Evolutionary conservation across 2,888 invertebrate species (phyloP), one percentile per base, ranked within the genome.

Genomic region (Noctua fimbriata): DNA sequence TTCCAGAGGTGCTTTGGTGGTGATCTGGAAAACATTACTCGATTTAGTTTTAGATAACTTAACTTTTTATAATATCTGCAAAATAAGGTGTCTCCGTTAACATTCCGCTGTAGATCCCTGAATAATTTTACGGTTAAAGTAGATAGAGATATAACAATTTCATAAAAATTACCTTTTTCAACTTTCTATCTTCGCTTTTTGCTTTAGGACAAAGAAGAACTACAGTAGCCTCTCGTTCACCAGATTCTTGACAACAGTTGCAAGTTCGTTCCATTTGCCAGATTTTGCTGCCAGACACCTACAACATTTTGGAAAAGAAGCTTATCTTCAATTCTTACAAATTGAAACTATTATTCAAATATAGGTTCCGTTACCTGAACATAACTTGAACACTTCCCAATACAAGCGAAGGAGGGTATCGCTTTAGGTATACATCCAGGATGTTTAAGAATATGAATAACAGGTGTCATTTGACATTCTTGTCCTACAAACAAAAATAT

Each of bases 231-330:
- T 99, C 99, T 87, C 99, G 97, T 95, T 99, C 99, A 6, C 99
- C 99, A 88, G 98, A 98, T 94, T 99, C 99, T 95, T 99, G 99
- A 93, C 99, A 99, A 94, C 99, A 99, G 98, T 99, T 99, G 93
- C 99, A 99, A 1, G 99, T 99, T 49, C 99, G 97, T 94, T 99
- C 99, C 98, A 99, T 99, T 97, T 99, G 99, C 99, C 99, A 99
- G 93, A 99, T 98, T 97, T 99, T 99, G 90, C 99, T 99, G 12
- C 99, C 99, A 58, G 99, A 99, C 14, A 99, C 99, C 99, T 87
- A 16, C 0, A 70, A 76, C n/a, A 47, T 10, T 44, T 80, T 24
- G 24, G 2, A 28, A 55, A 44, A 41, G 21, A 52, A 12, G 5
- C 32, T 41, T 28, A 28, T 28, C 5, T 36, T 66, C 16, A 0